These are phyloP conservation scores for Proales similis DNA, from an alignment of 1,140 invertebrate species.

Conservation along the genomic window DNA sequence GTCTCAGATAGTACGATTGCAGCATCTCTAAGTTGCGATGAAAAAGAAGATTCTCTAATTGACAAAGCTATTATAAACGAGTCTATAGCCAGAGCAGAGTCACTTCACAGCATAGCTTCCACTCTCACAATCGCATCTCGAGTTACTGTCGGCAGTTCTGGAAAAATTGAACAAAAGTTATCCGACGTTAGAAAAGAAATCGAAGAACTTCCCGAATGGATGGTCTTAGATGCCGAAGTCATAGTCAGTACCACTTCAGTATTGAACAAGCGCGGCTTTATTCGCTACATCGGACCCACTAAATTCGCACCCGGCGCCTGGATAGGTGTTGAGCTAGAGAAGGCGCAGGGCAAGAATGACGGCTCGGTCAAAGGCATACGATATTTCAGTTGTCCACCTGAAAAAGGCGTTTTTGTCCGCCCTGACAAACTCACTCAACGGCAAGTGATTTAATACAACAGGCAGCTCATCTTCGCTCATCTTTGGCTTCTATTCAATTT, in stretches of 20 bases:
- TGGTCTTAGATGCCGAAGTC: slow-evolving; percentile 4
- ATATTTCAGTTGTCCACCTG: slow-evolving; percentile 75
- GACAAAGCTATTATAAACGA: too few relatives aligned
- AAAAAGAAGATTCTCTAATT: too few relatives aligned
- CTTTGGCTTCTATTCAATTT: too few relatives aligned
- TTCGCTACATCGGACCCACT: slow-evolving; percentile 23
- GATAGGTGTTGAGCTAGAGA: slow-evolving; percentile 52
- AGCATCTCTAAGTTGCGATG: too few relatives aligned
- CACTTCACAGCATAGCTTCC: neutral
- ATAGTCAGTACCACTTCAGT: slow-evolving; percentile 19
- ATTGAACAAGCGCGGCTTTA: neutral
- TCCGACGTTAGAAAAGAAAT: neutral
- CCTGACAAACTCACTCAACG: slow-evolving; percentile 22
- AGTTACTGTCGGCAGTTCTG: neutral
- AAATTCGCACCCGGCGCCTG: slow-evolving; percentile 56
- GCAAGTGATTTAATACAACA: too few relatives aligned
- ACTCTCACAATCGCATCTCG: slow-evolving; percentile 2
- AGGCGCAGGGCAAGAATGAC: slow-evolving; percentile 57
- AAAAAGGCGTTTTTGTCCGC: slow-evolving; percentile 86
- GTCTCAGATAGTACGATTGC: too few relatives aligned
- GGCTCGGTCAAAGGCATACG: slow-evolving; percentile 52
- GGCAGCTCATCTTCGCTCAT: too few relatives aligned
- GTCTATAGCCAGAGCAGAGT: too few relatives aligned
- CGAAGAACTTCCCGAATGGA: slow-evolving; percentile 7
- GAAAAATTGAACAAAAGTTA: neutral